Evolutionary conservation across 2,888 invertebrate genomes (phyloP), one percentile per base, ranked within the genome.

Genomic region (Drepana falcataria): DNA sequence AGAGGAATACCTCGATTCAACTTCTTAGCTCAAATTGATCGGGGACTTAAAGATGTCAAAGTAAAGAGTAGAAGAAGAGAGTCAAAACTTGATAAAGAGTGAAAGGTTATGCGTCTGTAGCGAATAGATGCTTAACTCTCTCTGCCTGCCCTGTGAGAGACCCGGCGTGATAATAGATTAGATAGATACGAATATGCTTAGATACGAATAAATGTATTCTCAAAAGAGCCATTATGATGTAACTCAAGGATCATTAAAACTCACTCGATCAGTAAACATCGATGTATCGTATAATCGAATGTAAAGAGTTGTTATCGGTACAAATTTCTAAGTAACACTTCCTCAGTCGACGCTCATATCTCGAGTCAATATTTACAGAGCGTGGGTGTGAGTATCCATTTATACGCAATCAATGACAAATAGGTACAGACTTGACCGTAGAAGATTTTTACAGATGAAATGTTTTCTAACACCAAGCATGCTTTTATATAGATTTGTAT

Each of bases 281-380:
- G 56, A 54, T 58, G 54, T 59, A 68, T 63, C 56, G 65, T 59
- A 65, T 72, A 79, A 80, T 76, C 73, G 67, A 76, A 76, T 66
- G 73, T 76, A 72, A 81, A 77, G 74, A 75, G 73, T 66, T 81
- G 75, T 82, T 85, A 87, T 85, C 84, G 69, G 73, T 76, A 81
- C 75, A 82, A 81, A 84, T 81, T 87, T 87, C 89, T 81, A 61
- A 83, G 87, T 87, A 89, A 80, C 73, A 83, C 84, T 83, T 83
- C 85, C 83, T 80, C 61, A 69, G 64, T 66, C 72, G 69, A 63
- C 57, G 63, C 66, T 68, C 68, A 69, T 85, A 88, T 89, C 86
- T 83, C 69, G 58, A 61, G 70, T 85, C 75, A 90, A 91, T 89
- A 88, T 91, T 90, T 79, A 84, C 74, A 51, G 65, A 81, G 84